A percentile compares a stretch with the other conserved stretches of the same genome.
These are phyloP conservation scores for Orgyia antiqua DNA, from an alignment of 2,888 invertebrate species.

Conservation along the genomic window DNA sequence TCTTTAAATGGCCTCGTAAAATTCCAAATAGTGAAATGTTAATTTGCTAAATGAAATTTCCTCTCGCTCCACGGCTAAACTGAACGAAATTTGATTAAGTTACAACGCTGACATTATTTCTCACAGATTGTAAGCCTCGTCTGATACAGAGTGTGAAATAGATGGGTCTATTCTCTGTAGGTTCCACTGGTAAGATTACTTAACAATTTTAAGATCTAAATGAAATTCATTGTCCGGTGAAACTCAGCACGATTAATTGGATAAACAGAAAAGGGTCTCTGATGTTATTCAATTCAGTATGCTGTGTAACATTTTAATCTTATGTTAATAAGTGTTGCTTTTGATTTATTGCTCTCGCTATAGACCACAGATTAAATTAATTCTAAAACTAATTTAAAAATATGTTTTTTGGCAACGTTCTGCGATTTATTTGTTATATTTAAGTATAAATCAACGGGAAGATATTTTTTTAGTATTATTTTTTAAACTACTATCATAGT, in stretches of 20 bases:
- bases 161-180: slow-evolving; percentile 23
- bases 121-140: slow-evolving; percentile 29
- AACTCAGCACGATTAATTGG: slow-evolving; percentile 43
- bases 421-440: no score
- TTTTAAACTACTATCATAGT: no score
- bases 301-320: slow-evolving; percentile 14
- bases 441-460: no score
- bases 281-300: slow-evolving; percentile 26
- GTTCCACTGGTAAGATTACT: slow-evolving; percentile 36
- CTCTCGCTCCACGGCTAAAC: slow-evolving; percentile 38
- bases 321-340: slow-evolving; percentile 5
- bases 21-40: slow-evolving; percentile 64
- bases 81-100: slow-evolving; percentile 71
- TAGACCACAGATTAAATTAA: no score
- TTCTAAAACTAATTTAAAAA: no score
- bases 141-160: slow-evolving; percentile 25
- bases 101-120: slow-evolving; percentile 62
- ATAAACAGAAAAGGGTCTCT: slow-evolving; percentile 32
- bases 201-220: slow-evolving; percentile 40
- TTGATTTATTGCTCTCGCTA: slow-evolving; percentile 6
- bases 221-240: slow-evolving; percentile 43
- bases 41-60: slow-evolving; percentile 65
- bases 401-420: no score
- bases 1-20: slow-evolving; percentile 48
- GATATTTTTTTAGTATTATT: no score